Percentiles rank a stretch among this genome's conserved stretches.
phyloP scores from a whole-genome alignment of 2,888 invertebrate species.

The Trypoxylon attenuatum region DNA sequence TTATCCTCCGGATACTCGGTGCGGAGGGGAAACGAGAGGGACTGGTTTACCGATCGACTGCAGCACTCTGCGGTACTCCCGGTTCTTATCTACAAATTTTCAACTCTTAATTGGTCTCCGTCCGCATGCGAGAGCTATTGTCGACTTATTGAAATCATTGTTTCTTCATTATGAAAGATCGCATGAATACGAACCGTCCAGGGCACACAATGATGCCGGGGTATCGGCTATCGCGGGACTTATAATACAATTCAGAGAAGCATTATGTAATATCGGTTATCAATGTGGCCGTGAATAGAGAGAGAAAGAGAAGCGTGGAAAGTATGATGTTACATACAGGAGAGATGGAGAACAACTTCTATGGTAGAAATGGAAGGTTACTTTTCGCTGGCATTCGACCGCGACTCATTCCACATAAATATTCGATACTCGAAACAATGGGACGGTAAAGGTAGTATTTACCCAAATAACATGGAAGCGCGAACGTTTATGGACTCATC shows the following conservation, averaged over 20 bases:
- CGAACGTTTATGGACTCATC: slow-evolving; percentile 21
- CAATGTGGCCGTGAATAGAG: slow-evolving; percentile 3
- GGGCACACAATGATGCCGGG: neutral
- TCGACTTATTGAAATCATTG: too few species aligned
- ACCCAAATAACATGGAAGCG: slow-evolving; percentile 29
- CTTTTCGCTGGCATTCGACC: slow-evolving; percentile 2
- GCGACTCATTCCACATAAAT: slow-evolving; percentile 33
- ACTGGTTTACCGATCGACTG: slow-evolving; percentile 36
- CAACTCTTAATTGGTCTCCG: neutral
- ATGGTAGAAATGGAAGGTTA: slow-evolving; percentile 19
- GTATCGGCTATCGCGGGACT: neutral
- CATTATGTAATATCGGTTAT: slow-evolving; percentile 19
- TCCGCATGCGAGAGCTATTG: too few species aligned
- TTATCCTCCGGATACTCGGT: slow-evolving; percentile 25
- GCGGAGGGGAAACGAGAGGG: neutral
- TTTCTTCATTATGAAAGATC: neutral
- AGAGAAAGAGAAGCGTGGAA: neutral
- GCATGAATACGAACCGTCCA: neutral
- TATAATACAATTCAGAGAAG: slow-evolving; percentile 6
- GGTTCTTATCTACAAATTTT: neutral
- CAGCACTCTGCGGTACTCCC: neutral
- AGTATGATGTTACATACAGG: too few species aligned
- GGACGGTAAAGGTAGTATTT: slow-evolving; percentile 27
- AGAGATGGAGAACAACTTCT: too few species aligned
- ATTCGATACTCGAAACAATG: slow-evolving; percentile 30